Evolutionary conservation across 2,797 vertebrate species (phyloP), one percentile per base, ranked within the genome.

Genomic region (Acestrorhynchus altus): DNA sequence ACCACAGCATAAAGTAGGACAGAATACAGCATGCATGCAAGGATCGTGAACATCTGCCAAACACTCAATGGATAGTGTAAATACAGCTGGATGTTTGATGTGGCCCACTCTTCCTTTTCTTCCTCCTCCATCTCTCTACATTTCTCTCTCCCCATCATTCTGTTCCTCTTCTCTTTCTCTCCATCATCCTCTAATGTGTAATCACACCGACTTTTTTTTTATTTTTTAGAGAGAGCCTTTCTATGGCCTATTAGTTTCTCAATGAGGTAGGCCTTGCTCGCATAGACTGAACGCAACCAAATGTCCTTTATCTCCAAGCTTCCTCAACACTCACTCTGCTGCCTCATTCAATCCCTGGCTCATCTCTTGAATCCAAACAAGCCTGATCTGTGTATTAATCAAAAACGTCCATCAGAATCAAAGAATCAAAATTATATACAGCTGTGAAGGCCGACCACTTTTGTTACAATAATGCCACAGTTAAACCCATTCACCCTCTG

Each of bases 51-150:
- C 15, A 12, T n/a, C 73, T 42, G 39, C 40, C 28, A 52, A 49
- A 51, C 35, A 44, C 46, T 52, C 39, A 68, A 52, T 51, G 22
- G 31, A 61, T 26, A 54, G 76, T 42, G 74, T 82, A 84, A 86
- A 84, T 78, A 83, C 81, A 82, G 79, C 81, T 84, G 81, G 39
- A 63, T 80, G 69, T 78, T 80, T 77, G 46, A 77, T 63, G 59
- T 79, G 60, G 61, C 42, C 44, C 20, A 42, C 31, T 65, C 26
- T 22, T 69, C 64, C 24, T 54, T 56, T n/a, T 28, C 26, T 16
- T 31, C 70, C 57, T 46, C 40, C 44, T 60, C 46, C 6, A 47
- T 70, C 44, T 65, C 13, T 11, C 35, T 35, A 35, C 18, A 16
- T 31, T 22, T 13, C 24, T 54, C 18, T 24, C 26, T 66, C 13